These are phyloP conservation scores for Cremastinae sp. DNA, from an alignment of 2,888 invertebrate species.

Conservation along the genomic window DNA sequence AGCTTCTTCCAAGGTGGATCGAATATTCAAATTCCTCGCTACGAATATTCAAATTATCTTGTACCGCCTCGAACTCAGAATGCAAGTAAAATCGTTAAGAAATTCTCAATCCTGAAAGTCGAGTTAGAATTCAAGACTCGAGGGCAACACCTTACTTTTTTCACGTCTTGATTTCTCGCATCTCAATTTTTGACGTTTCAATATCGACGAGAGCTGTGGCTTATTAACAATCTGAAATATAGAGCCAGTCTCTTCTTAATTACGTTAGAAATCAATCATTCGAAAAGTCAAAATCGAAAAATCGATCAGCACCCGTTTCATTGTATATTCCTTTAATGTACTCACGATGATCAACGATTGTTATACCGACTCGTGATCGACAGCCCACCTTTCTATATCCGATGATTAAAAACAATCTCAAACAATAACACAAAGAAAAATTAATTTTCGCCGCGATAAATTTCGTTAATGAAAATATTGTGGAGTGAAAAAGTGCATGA, in stretches of 20 bases:
- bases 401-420: background rate
- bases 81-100: slow-evolving; percentile 32
- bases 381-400: background rate
- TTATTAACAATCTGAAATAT: background rate
- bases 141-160: slow-evolving; percentile 25
- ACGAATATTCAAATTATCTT: slow-evolving; percentile 60
- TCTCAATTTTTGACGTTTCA: background rate
- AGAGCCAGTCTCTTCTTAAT: too few relatives aligned
- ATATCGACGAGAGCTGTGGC: background rate
- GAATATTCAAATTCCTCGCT: slow-evolving; percentile 48
- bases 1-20: slow-evolving; percentile 36
- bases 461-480: background rate
- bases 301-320: too few relatives aligned
- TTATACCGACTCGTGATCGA: background rate
- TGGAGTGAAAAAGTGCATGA: background rate
- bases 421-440: background rate
- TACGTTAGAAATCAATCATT: too few relatives aligned
- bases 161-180: background rate
- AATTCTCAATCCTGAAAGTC: slow-evolving; percentile 26
- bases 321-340: too few relatives aligned
- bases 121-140: slow-evolving; percentile 10
- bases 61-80: too few relatives aligned
- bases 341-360: too few relatives aligned
- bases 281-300: too few relatives aligned
- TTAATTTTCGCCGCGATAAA: background rate